Percentiles rank a stretch among this genome's conserved stretches.
Evolutionary conservation across 2,797 vertebrate genomes (phyloP).

Genomic region (Gadopsis bispinosus): DNA sequence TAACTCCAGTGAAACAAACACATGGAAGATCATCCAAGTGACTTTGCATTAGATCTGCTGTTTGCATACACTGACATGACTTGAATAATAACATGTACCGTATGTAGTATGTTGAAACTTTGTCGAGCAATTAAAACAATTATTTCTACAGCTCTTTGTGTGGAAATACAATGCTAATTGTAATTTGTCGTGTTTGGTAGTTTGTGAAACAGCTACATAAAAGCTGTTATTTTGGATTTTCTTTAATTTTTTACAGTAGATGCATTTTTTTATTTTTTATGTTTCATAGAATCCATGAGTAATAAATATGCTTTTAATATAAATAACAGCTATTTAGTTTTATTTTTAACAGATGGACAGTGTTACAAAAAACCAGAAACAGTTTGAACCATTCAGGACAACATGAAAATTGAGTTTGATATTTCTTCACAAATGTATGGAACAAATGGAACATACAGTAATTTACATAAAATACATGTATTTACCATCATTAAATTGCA

Average conservation of each 20-base stretch:
- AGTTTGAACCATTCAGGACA: neutral
- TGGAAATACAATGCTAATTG: neutral
- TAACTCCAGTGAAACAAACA: conserved; percentile 41
- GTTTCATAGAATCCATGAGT: neutral
- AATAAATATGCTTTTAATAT: neutral
- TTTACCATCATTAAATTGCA: neutral
- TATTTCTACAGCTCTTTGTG: neutral
- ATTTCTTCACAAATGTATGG: neutral
- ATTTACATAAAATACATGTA: neutral
- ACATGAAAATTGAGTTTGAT: neutral
- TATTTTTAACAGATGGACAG: neutral
- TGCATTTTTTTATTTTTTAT: neutral
- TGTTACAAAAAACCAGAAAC: neutral
- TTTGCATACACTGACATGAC: conserved; percentile 18
- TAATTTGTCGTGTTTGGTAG: neutral
- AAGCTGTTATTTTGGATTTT: neutral
- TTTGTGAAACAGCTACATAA: neutral
- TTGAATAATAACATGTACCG: neutral
- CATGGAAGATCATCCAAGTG: conserved; percentile 14
- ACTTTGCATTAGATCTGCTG: conserved; percentile 33
- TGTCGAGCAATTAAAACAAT: neutral
- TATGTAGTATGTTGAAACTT: neutral
- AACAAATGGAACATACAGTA: neutral
- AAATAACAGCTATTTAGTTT: neutral
- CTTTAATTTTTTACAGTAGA: neutral